These are phyloP conservation scores for Erebia ligea DNA, from an alignment of 2,888 invertebrate genomes.

Conservation along the genomic window DNA sequence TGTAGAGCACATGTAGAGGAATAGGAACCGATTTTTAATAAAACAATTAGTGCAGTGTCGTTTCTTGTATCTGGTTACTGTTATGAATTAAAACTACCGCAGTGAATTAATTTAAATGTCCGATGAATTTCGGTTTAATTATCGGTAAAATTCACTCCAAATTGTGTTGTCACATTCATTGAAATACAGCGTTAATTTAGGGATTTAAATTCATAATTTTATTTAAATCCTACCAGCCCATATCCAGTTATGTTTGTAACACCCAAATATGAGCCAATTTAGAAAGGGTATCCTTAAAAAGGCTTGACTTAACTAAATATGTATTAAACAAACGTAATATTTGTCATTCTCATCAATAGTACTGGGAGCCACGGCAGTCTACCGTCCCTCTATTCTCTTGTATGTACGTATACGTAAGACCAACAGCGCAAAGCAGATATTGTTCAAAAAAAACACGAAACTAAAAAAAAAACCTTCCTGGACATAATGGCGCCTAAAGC, in stretches of 20 bases:
- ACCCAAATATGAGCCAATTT: background rate
- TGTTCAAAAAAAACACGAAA: background rate
- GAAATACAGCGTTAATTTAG: conserved; percentile 4
- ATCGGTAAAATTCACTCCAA: conserved; percentile 9
- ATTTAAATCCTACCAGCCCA: background rate
- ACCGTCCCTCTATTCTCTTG: too few relatives aligned
- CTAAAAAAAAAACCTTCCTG: background rate
- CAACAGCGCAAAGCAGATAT: background rate
- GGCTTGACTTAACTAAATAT: background rate
- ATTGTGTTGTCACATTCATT: background rate
- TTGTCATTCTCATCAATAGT: too few relatives aligned
- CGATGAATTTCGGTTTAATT: conserved; percentile 17
- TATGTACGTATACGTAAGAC: background rate
- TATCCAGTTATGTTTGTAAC: background rate
- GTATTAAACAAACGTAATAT: too few relatives aligned
- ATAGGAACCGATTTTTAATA: conserved; percentile 1
- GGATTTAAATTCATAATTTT: conserved; percentile 14
- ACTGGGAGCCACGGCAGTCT: too few relatives aligned
- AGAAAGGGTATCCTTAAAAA: background rate
- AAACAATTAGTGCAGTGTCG: conserved; percentile 44
- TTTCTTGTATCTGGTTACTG: background rate
- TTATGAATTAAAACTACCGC: conserved; percentile 17
- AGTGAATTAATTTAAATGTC: conserved; percentile 14
- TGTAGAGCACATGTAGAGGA: background rate
- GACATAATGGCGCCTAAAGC: background rate